Evolutionary conservation across 2,113 vertebrate genomes (phyloP), one percentile per base, ranked within the genome.

Genomic region (Heterocephalus glaber): DNA sequence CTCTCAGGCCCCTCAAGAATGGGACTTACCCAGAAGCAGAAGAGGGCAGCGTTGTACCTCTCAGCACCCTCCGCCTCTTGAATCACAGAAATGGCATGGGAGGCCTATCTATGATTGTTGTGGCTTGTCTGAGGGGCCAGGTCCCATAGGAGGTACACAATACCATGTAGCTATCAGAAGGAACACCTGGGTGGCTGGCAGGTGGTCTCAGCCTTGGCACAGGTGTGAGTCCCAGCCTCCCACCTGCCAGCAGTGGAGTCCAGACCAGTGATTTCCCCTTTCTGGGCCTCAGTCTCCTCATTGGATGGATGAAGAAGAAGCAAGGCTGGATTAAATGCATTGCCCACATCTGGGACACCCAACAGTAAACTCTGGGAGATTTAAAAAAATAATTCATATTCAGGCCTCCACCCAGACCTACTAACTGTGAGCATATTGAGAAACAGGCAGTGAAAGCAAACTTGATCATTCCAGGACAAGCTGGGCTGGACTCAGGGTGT

Each of bases 401-500:
- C 65, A 30, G 68, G 47, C 9, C 30, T 6, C 19, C 38, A 22
- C 12, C 24, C 65, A 83, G 24, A 61, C 52, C 24, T 38, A 22
- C 8, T 61, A n/a, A 74, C 35, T 22, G 22, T 90, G 52, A 86
- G 24, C 13, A 41, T 58, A 28, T 44, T 82, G 30, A 66, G 56
- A 44, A 52, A 17, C 10, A 7, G 63, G 2, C 19, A 4, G 26
- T 7, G 56, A 60, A 35, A 60, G 38, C 47, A 24, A 66, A 26
- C 30, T 38, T 38, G n/a, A 2, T 52, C 6, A 24, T n/a, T 54
- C 52, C 26, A 33, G 30, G 30, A 35, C 44, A 56, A 54, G 11
- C 44, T 14, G 1, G 5, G 72, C 38, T 30, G 17, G 44, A 14
- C 8, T 26, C 5, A 5, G 26, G 38, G 47, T 0, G 11, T 12